Base-by-base conservation (phyloP, 2,113 vertebrate species). In the Tachycineta bicolor region DNA sequence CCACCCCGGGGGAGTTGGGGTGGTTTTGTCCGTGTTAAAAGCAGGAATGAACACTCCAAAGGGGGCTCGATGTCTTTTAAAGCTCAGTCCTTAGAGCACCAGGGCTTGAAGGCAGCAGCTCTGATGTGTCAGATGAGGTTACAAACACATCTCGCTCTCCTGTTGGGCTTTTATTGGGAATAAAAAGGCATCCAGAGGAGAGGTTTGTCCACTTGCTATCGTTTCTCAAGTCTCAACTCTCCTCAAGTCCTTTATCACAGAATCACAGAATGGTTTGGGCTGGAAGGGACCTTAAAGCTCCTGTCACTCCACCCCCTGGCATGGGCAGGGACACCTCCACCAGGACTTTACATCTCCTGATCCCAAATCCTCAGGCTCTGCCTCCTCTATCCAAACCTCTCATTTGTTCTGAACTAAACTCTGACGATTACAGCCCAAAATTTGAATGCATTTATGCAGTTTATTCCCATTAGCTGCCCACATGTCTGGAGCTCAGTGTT, bases 391-490 rank as follows among this genome's bases (percentile, higher is more conserved):
- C 64, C 80, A 70, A 83, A 53, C 14, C 43, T 49, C 50, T 49
- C 7, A 0, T n/a, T 65, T 76, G 53, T 34, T 96, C 60, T 33
- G 24, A 56, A 43, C 73, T 34, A 9, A 62, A 58, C 41, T 75
- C 67, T 41, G 49, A 67, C 53, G 46, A 87, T 89, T 29, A 43
- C 55, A 85, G 78, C 20, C 47, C 5, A 50, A 83, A 44, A 69
- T 93, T 73, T 44, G 58, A 68, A 83, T 75, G 63, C 7, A n/a
- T 80, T 92, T 46, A 34, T 68, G 67, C 53, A 34, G 52, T 79
- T 88, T 64, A 86, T 88, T 86, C 67, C 83, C 67, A 77, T 69
- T 77, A 80, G 47, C 41, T 80, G 44, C 86, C 68, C 63, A 70
- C 70, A 8, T 41, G 83, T 43, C 75, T 90, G 64, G 71, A 83